Conservation (phyloP, 2,888 invertebrate genomes). For the Sphecodes monilicornis region DNA sequence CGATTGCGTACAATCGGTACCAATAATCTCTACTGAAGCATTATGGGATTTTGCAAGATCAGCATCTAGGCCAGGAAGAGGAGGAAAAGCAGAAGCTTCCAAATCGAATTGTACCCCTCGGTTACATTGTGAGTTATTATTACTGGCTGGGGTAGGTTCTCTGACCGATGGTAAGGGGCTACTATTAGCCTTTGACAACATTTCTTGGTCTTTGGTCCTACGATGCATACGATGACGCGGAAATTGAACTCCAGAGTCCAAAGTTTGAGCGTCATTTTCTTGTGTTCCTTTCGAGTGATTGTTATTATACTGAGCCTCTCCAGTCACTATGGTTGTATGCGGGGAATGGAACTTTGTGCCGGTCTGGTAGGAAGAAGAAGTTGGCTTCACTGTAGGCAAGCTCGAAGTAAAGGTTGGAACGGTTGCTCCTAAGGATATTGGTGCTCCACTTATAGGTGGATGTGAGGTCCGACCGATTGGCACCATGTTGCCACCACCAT, state of each 20-base stretch:
- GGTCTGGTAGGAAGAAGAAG: conserved; percentile 80
- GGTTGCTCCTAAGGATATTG: conserved; percentile 70
- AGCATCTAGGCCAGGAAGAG: conserved; percentile 89
- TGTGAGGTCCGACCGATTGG: conserved; percentile 79
- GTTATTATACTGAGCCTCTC: conserved; percentile 76
- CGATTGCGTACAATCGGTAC: conserved; percentile 79
- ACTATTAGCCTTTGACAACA: conserved; percentile 78
- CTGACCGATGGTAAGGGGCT: conserved; percentile 79
- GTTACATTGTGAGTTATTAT: conserved; percentile 83
- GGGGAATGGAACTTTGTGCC: conserved; percentile 84
- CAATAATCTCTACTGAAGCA: conserved; percentile 73
- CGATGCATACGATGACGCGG: conserved; percentile 82
- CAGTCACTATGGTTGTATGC: conserved; percentile 72
- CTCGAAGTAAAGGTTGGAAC: conserved; percentile 78
- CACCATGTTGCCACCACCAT: conserved; percentile 75
- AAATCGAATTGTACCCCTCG: conserved; percentile 90
- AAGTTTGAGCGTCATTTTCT: conserved; percentile 75
- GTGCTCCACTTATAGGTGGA: conserved; percentile 76
- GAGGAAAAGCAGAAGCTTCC: conserved; percentile 92
- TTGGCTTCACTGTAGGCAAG: conserved; percentile 79
- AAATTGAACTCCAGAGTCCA: conserved; percentile 78
- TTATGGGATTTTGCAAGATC: conserved; percentile 79
- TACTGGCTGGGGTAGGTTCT: conserved; percentile 74
- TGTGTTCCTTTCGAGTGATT: conserved; percentile 73
- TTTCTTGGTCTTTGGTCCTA: conserved; percentile 83